Evolutionary conservation across 2,888 invertebrate species (phyloP), one percentile per base, ranked within the genome.

Genomic region (Beris chalybata): DNA sequence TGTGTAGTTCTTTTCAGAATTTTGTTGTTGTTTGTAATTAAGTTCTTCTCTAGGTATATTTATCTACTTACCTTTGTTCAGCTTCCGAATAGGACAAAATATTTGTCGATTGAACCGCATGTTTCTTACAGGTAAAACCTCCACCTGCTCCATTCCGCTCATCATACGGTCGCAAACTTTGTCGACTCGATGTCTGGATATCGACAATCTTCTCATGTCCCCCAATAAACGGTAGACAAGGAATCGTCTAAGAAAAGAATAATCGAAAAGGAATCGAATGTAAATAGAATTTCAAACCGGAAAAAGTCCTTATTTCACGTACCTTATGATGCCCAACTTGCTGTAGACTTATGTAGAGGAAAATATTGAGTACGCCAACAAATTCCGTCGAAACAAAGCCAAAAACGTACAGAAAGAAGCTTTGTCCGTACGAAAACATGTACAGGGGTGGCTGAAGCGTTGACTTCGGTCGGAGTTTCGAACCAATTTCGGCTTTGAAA

Each of bases 401-500:
- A 74, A 89, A 87, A 53, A 94, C 89, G 77, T 93, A 92, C 48
- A 94, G 84, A 63, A 93, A 86, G 79, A 95, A 94, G 68, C 93
- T 93, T 81, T 90, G 93, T 57, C 95, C 95, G 79, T 95, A 95
- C 74, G 87, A 87, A 79, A 93, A 93, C 67, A 89, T 91, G 84
- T 94, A 92, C 64, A 89, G 83, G 1, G 93, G 89, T 48, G 89
- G 89, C 76, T 91, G 88, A 68, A 91, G 86, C 61, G 89, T 85
- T 22, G 92, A 91, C 76, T 89, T 87, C 68, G 93, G 89, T 69
- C 92, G 86, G 67, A 95, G 83, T 81, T 95, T 95, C 75, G 90
- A 89, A 53, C 93, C 93, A 54, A 95, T 87, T 85, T 95, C 94
- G 9, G 93, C 90, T 81, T 95, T 95, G 79, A 95, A 90, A 75